A percentile compares a stretch with the other conserved stretches of the same genome.
These are phyloP conservation scores for Ophiothrix spiculata DNA, from an alignment of 35 echinoderm and acorn worm genomes.

Conservation along the genomic window DNA sequence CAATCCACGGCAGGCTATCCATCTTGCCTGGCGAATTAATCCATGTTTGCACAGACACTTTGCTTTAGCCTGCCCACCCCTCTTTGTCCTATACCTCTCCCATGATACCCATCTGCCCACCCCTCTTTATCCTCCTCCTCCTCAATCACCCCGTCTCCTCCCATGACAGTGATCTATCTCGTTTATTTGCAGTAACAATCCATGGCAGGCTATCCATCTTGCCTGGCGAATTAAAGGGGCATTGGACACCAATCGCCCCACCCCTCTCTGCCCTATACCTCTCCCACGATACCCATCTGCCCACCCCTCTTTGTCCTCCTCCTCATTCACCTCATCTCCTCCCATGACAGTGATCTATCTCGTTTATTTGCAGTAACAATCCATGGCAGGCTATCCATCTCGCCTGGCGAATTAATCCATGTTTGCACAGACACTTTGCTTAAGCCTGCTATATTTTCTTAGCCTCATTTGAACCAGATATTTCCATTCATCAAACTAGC, in stretches of 20 bases:
- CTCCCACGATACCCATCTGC: background rate
- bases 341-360: background rate
- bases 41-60: background rate
- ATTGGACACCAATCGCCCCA: no score
- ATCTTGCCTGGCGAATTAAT: background rate
- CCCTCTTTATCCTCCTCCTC: no score
- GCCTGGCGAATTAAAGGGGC: no score
- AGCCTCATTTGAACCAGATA: conserved; percentile 9
- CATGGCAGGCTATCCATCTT: no score
- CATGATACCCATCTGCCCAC: no score
- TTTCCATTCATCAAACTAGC: no score
- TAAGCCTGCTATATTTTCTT: background rate
- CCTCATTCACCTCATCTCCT: background rate
- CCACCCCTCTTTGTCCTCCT: background rate
- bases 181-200: no score
- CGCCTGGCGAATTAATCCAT: background rate
- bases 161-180: no score
- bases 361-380: background rate
- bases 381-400: background rate
- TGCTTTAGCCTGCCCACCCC: background rate
- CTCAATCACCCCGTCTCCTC: no score
- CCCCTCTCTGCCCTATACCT: no score
- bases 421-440: background rate
- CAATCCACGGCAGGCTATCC: background rate
- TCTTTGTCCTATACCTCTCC: no score